Evolutionary conservation across 2,888 invertebrate species (phyloP), one percentile per base, ranked within the genome.

Genomic region (Cryptocephalus moraei): DNA sequence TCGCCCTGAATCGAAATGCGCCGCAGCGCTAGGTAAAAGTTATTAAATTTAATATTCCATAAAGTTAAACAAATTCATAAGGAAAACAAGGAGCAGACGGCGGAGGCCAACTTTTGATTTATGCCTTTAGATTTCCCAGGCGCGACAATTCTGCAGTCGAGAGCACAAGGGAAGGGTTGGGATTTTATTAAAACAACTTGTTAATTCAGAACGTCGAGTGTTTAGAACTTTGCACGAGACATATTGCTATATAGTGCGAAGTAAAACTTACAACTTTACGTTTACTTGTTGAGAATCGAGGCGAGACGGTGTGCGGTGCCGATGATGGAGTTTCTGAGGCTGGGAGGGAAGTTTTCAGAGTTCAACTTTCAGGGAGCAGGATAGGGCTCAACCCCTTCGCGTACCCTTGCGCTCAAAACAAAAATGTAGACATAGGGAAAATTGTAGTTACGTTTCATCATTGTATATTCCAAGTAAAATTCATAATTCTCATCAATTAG

Each of bases 161-260:
- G 55, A 58, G 55, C 61, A 56, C 59, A 51, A 53, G 62, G 63
- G 64, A 67, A 66, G 67, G 69, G 66, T 66, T 67, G 67, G 54
- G 53, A 66, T 69, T 69, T 69, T 70, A 69, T 69, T 69, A 68
- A 70, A 70, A 70, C 71, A 70, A 69, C 69, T 69, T 70, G 71
- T 71, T 70, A 71, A 71, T 70, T 69, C 70, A 65, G 63, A 65
- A 62, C 64, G 68, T 65, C 63, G 64, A 64, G 59, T 63, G 65
- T 65, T 62, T 58, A 56, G 62, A 67, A 67, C 59, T 66, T 67
- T 63, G 58, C 58, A 43, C 48, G 52, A 55, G 57, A 60, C 58
- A 56, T 54, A 56, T 56, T 55, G 57, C 56, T 51, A 62, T 63
- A 63, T 61, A 61, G 61, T 56, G 61, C 61, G 62, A 61, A 61